Evolutionary conservation across 2,113 vertebrate species (phyloP).

Genomic region (Nothocercus nigrocapillus): DNA sequence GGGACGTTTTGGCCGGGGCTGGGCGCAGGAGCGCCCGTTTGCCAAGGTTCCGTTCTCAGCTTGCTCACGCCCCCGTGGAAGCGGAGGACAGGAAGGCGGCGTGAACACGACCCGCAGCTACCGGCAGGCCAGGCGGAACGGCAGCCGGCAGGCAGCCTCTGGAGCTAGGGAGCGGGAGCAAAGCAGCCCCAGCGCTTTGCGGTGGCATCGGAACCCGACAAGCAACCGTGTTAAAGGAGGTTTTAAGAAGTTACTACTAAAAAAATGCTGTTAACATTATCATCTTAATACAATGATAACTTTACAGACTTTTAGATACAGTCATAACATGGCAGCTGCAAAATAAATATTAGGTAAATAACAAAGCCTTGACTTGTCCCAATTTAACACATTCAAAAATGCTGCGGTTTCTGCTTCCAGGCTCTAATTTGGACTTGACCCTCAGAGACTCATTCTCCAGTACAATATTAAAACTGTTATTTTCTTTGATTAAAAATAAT

Average conservation of each 20-base stretch:
- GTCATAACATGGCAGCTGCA: background rate
- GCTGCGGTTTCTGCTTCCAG: background rate
- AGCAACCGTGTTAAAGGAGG: background rate
- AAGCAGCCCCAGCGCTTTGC: background rate
- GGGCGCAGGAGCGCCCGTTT: background rate
- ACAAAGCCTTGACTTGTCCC: background rate
- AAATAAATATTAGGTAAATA: background rate
- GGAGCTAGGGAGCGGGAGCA: background rate
- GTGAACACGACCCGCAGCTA: background rate
- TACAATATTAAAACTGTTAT: background rate
- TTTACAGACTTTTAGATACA: background rate
- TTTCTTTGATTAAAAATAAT: background rate
- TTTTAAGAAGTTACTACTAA: background rate
- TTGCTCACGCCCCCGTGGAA: background rate
- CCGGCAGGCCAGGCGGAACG: background rate
- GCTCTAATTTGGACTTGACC: background rate
- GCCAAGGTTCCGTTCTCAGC: background rate
- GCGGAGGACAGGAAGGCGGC: rapidly evolving
- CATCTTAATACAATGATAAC: background rate
- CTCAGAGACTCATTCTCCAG: background rate
- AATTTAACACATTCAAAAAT: background rate
- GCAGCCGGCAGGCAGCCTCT: background rate
- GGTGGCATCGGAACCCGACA: rapidly evolving
- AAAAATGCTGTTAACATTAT: background rate
- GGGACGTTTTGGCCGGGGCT: background rate